A percentile compares a stretch with the other conserved stretches of the same genome.
Conservation (phyloP, 2,797 vertebrate species). For the Rhodeus uyekii region DNA sequence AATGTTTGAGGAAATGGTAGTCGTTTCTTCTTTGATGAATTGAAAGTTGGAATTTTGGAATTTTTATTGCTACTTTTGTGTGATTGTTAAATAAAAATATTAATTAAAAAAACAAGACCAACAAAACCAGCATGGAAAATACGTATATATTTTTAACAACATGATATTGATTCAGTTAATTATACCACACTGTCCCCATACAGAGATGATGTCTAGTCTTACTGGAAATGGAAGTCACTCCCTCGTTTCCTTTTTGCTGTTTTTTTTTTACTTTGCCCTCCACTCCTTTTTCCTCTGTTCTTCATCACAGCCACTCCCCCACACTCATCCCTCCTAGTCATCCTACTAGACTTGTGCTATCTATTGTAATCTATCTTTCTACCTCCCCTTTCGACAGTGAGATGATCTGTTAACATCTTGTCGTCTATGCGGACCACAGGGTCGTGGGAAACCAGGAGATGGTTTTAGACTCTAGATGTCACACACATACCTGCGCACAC, state of each 20-base stretch:
- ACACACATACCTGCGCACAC: constrained; percentile 34
- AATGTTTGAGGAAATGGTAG: no score
- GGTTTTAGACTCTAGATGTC: constrained; percentile 12
- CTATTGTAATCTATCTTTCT: constrained; percentile 63
- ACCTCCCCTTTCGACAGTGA: constrained; percentile 39
- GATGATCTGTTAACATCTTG: constrained; percentile 50
- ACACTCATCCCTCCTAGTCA: constrained; percentile 36
- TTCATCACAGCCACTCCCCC: constrained; percentile 63
- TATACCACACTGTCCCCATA: background rate
- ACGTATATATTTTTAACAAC: background rate
- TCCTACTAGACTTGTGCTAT: constrained; percentile 42
- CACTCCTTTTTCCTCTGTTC: constrained; percentile 52
- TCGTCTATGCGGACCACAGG: constrained; percentile 8
- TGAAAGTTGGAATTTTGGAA: background rate
- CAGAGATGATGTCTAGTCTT: background rate
- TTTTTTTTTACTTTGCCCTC: constrained; percentile 28
- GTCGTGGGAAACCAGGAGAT: constrained; percentile 43
- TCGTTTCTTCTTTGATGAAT: background rate
- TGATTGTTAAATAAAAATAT: background rate
- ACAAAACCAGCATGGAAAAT: no score
- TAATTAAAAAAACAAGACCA: background rate
- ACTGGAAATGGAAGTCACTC: constrained; percentile 15
- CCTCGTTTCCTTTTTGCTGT: constrained; percentile 11
- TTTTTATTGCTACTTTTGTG: no score
- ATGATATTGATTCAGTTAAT: background rate